These are phyloP conservation scores for Liodrosophila aerea DNA, from an alignment of 2,888 invertebrate species.

Conservation along the genomic window DNA sequence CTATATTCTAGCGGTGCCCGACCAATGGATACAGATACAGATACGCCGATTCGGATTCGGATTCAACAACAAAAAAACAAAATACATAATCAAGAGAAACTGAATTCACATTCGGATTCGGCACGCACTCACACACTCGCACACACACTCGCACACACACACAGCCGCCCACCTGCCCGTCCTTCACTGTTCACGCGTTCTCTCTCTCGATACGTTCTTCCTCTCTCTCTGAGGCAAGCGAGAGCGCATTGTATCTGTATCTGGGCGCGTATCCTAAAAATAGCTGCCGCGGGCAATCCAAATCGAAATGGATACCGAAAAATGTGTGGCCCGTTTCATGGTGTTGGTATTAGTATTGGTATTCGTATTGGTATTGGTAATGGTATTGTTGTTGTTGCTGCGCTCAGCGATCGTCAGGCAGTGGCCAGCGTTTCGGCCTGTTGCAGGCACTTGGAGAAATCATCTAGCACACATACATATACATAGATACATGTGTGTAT, in stretches of 20 bases:
- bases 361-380: background rate
- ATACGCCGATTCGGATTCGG: constrained; percentile 45
- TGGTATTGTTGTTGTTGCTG: constrained; percentile 12
- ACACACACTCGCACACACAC: constrained; percentile 7
- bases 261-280: constrained; percentile 82
- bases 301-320: constrained; percentile 82
- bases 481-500: constrained; percentile 3
- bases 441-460: constrained; percentile 63
- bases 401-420: constrained; percentile 27
- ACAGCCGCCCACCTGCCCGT: constrained; percentile 67
- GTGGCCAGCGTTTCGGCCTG: constrained; percentile 35
- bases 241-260: constrained; percentile 58
- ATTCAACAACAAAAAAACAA: constrained; percentile 17
- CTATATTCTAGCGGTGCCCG: constrained; percentile 80
- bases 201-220: too few relatives aligned
- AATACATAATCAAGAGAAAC: constrained; percentile 44
- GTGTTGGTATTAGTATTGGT: constrained; percentile 16
- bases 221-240: constrained; percentile 6
- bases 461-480: constrained; percentile 6
- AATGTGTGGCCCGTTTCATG: constrained; percentile 35
- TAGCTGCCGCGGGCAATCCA: constrained; percentile 71
- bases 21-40: constrained; percentile 77
- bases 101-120: constrained; percentile 51
- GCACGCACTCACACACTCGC: constrained; percentile 18
- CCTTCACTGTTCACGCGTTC: constrained; percentile 40